Conservation (phyloP, 2,888 invertebrate species). For the Chaetogeoica ovagalla region DNA sequence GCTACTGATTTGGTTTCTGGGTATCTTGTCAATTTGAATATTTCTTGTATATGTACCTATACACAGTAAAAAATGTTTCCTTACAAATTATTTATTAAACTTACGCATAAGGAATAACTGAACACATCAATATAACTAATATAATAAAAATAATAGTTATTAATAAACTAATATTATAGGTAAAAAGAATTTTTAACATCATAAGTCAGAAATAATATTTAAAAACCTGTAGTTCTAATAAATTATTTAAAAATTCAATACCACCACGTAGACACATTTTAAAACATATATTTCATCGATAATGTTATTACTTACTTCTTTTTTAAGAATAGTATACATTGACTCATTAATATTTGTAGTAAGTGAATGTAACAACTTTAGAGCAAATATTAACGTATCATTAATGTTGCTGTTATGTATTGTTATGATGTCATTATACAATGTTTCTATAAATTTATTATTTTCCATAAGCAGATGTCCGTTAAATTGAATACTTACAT, state of each 20-base stretch:
- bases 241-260: too few relatives aligned
- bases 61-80: neutral
- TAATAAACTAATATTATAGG: neutral
- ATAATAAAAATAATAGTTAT: neutral
- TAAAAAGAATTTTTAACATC: neutral
- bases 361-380: slow-evolving; percentile 18
- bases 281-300: neutral
- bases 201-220: too few relatives aligned
- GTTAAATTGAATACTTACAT: slow-evolving; percentile 28
- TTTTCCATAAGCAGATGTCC: slow-evolving; percentile 37
- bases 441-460: slow-evolving; percentile 23
- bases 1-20: slow-evolving; percentile 16
- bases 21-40: slow-evolving; percentile 21
- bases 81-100: neutral
- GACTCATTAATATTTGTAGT: slow-evolving; percentile 23
- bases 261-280: too few relatives aligned
- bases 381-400: slow-evolving; percentile 2
- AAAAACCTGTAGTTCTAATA: too few relatives aligned
- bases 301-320: slow-evolving; percentile 7
- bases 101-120: neutral
- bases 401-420: neutral
- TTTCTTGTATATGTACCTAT: slow-evolving; percentile 31
- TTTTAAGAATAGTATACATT: slow-evolving; percentile 32
- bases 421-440: slow-evolving; percentile 16
- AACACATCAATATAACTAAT: neutral